Evolutionary conservation across 2,113 vertebrate genomes (phyloP).

Genomic region (Ochotona curzoniae): DNA sequence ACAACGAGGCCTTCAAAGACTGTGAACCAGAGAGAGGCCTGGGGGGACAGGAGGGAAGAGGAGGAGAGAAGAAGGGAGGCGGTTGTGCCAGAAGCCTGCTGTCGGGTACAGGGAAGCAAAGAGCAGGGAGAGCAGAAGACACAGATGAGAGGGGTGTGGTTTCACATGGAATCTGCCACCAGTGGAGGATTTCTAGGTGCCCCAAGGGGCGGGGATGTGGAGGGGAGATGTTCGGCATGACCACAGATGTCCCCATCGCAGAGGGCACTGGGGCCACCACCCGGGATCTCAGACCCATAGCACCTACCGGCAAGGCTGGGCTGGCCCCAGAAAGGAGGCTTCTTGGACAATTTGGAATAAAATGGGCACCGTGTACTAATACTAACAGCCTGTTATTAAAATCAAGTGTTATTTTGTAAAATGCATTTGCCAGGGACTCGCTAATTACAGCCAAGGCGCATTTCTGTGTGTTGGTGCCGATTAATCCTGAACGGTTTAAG

Average conservation of each 20-base stretch:
- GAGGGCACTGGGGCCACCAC: accelerated
- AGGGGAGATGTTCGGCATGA: not conserved
- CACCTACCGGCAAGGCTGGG: not conserved
- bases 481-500: constrained; percentile 81
- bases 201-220: not conserved
- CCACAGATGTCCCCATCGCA: not conserved
- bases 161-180: not conserved
- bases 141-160: too few species aligned
- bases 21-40: not conserved
- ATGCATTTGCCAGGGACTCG: constrained; percentile 78
- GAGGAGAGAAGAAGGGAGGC: not conserved
- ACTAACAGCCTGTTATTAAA: constrained; percentile 83
- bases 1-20: not conserved
- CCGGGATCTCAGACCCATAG: not conserved
- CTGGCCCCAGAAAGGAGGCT: constrained; percentile 37
- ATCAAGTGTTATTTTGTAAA: constrained; percentile 84
- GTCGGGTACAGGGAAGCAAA: too few species aligned
- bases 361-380: constrained; percentile 71
- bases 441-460: constrained; percentile 78
- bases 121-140: not conserved
- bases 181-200: not conserved
- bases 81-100: too few species aligned
- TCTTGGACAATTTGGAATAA: constrained; percentile 71
- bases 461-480: constrained; percentile 78
- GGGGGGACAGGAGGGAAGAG: not conserved